Evolutionary conservation across 2,113 vertebrate genomes (phyloP), one percentile per base, ranked within the genome.

Genomic region (Myotis brandtii): DNA sequence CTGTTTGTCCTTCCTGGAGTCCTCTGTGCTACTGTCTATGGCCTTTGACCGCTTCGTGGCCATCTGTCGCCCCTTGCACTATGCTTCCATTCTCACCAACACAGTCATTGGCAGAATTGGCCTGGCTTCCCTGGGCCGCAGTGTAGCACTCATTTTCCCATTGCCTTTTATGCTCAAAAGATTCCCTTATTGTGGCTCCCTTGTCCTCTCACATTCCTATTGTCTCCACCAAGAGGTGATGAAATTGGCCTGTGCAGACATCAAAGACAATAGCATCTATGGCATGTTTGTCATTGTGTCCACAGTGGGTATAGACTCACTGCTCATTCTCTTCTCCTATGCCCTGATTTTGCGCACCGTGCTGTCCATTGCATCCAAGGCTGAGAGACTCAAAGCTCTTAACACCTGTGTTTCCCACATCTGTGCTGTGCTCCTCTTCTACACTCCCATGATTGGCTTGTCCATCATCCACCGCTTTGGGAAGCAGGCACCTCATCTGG

Each of bases 351-450:
- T 98, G 18, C 34, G 0, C 40, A 95, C 97, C 0, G 97, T 98
- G 12, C 32, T 97, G 4, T 96, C 95, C 56, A 94, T 98, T 1
- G 64, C 97, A 16, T 97, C 97, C 50, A 91, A 52, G 43, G 48
- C 85, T 0, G 97, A 97, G 27, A 95, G 97, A 14, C 56, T 95
- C 79, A 98, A 98, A 85, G 96, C 96, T 32, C 96, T 98, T 20
- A 97, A 97, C 48, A 98, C 98, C 0, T 98, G 98, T 23, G 97
- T 95, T n/a, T 97, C 98, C 32, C 98, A 98, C 34, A 76, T 98
- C 40, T 96, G 96, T 89, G 98, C 98, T 30, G 97, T 98, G 4
- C 81, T 98, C 0, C 89, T 97, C 14, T 97, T 98, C 54, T 98
- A 97, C 7, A 80, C 91, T 0, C 96, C 97, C 1, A 97, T 97